Evolutionary conservation across 2,888 invertebrate species (phyloP).

Genomic region (Ichneumoninae sp.): DNA sequence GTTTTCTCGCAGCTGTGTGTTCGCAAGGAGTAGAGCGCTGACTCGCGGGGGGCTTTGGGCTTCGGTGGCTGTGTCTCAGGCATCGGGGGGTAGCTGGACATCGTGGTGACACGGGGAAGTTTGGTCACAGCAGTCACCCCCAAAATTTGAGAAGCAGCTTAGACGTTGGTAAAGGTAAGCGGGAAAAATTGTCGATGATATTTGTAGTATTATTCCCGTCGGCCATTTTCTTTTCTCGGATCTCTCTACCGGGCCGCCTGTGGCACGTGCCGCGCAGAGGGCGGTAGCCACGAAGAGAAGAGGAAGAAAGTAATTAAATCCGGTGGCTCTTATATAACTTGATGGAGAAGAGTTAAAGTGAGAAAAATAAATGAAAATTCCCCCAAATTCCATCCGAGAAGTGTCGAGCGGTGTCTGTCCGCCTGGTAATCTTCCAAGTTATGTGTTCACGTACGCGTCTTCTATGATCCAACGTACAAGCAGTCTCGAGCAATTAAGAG

Average conservation of each 20-base stretch:
- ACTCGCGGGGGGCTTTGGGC: too few relatives aligned
- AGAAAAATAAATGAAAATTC: slow-evolving; percentile 49
- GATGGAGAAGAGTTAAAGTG: not conserved
- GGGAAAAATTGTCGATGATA: not conserved
- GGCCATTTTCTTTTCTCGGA: not conserved
- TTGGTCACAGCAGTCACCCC: too few relatives aligned
- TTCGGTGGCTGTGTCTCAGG: too few relatives aligned
- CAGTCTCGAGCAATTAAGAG: slow-evolving; percentile 62
- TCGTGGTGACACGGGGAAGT: too few relatives aligned
- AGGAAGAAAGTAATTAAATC: slow-evolving; percentile 24
- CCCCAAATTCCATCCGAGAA: slow-evolving; percentile 71
- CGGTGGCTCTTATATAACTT: not conserved
- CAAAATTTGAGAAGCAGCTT: too few relatives aligned
- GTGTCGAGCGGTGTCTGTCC: slow-evolving; percentile 71
- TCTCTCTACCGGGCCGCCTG: not conserved
- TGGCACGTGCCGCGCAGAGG: slow-evolving; percentile 12
- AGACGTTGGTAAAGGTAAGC: not conserved
- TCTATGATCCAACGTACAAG: not conserved
- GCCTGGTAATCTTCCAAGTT: slow-evolving; percentile 69
- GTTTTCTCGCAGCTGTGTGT: too few relatives aligned
- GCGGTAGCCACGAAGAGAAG: slow-evolving; percentile 1
- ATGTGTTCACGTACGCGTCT: not conserved
- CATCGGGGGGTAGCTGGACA: too few relatives aligned
- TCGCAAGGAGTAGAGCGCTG: too few relatives aligned
- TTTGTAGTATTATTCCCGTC: not conserved